phyloP scores from a whole-genome alignment of 2,797 vertebrate species.

The Sandelia bainsii region DNA sequence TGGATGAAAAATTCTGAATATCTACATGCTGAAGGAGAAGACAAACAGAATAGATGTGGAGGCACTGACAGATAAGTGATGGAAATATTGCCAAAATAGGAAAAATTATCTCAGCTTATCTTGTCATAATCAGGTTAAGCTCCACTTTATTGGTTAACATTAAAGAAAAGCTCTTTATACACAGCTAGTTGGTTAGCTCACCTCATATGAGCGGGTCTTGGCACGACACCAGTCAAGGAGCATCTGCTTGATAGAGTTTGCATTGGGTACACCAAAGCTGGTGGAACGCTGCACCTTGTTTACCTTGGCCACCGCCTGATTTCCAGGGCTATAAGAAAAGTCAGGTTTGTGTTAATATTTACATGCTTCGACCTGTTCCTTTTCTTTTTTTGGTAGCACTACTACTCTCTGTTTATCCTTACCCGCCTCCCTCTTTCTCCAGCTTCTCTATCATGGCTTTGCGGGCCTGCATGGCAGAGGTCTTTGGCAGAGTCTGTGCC shows the following conservation, averaged over 20 bases:
- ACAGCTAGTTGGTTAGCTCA: constrained; percentile 64
- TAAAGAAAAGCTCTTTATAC: constrained; percentile 25
- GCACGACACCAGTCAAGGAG: constrained; percentile 98
- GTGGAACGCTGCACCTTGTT: constrained; percentile 91
- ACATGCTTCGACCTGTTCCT: constrained; percentile 39
- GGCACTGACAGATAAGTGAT: constrained; percentile 3
- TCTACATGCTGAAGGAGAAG: constrained; percentile 88
- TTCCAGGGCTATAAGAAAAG: constrained; percentile 79
- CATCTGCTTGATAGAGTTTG: constrained; percentile 99
- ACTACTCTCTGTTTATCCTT: constrained; percentile 59
- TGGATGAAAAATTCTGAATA: constrained; percentile 99
- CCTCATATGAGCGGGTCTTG: constrained; percentile 96
- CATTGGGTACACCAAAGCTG: constrained; percentile 95
- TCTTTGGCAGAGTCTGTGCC: constrained; percentile 94
- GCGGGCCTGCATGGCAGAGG: constrained; percentile 90
- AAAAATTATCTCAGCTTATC: constrained; percentile 5
- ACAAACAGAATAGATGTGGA: constrained; percentile 10
- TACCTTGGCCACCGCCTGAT: constrained; percentile 80
- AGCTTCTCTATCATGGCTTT: constrained; percentile 97
- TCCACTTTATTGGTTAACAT: constrained; percentile 18
- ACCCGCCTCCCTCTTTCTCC: constrained; percentile 91
- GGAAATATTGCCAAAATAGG: constrained; percentile 30
- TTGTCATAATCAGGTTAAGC: constrained; percentile 8
- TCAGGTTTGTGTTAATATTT: constrained; percentile 57
- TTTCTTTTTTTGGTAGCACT: constrained; percentile 58